These are phyloP conservation scores for Ichneumon xanthorius DNA, from an alignment of 2,888 invertebrate species.

Conservation along the genomic window DNA sequence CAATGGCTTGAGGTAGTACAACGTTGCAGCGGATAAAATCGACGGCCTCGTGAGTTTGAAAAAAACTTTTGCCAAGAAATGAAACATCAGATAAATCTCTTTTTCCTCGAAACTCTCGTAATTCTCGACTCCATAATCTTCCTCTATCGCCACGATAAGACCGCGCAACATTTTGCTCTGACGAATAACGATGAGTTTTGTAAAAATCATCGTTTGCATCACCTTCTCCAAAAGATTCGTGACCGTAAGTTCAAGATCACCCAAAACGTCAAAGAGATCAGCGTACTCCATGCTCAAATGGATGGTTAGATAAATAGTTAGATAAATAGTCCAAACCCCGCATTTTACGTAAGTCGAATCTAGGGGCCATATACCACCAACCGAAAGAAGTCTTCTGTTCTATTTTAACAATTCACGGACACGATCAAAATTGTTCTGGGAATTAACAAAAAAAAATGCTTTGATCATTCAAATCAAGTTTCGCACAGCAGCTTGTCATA, in stretches of 20 bases:
- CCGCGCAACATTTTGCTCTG: slow-evolving; percentile 54
- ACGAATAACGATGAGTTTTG: slow-evolving; percentile 64
- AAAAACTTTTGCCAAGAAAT: slow-evolving; percentile 55
- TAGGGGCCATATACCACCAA: slow-evolving; percentile 67
- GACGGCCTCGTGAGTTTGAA: slow-evolving; percentile 28
- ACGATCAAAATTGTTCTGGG: slow-evolving; percentile 32
- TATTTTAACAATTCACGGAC: slow-evolving; percentile 15
- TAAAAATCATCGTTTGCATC: slow-evolving; percentile 63
- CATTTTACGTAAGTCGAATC: slow-evolving; percentile 61
- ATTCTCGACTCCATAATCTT: slow-evolving; percentile 47
- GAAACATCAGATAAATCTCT: slow-evolving; percentile 63
- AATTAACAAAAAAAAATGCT: not conserved
- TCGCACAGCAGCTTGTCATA: too few species aligned
- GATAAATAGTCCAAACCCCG: slow-evolving; percentile 60
- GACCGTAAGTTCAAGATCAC: slow-evolving; percentile 65
- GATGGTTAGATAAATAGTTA: too few species aligned
- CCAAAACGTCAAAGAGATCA: slow-evolving; percentile 63
- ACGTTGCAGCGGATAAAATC: slow-evolving; percentile 48
- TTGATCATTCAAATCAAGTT: too few species aligned
- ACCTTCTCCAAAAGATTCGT: slow-evolving; percentile 68
- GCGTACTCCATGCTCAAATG: slow-evolving; percentile 64
- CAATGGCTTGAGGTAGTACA: slow-evolving; percentile 65
- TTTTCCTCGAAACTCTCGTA: slow-evolving; percentile 63
- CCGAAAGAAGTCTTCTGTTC: slow-evolving; percentile 32
- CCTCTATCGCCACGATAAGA: slow-evolving; percentile 49